phyloP scores from a whole-genome alignment of 2,797 vertebrate species.

The Lateolabrax maculatus region DNA sequence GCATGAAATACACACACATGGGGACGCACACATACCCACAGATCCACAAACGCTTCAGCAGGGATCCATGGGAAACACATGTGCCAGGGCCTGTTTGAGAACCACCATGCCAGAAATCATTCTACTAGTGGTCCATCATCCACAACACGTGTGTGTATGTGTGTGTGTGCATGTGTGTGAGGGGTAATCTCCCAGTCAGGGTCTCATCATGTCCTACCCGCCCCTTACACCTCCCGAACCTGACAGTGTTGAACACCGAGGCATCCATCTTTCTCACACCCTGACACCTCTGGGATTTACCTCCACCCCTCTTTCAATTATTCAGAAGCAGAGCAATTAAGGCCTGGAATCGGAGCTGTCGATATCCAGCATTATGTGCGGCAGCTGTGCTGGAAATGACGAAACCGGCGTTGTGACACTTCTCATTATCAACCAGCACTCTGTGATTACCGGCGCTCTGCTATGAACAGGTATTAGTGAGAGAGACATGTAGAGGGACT shows the following conservation, averaged over 20 bases:
- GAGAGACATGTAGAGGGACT: constrained; percentile 10
- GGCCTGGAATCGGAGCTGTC: constrained; percentile 56
- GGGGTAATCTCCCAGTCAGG: constrained; percentile 35
- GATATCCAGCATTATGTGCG: constrained; percentile 54
- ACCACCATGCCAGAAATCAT: constrained; percentile 55
- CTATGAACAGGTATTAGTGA: constrained; percentile 45
- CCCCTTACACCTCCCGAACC: constrained; percentile 49
- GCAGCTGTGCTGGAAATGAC: constrained; percentile 70
- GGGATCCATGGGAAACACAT: constrained; percentile 43
- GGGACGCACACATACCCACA: background rate
- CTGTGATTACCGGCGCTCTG: constrained; percentile 51
- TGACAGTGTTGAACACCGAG: constrained; percentile 39
- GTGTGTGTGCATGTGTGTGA: background rate
- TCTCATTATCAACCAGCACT: constrained; percentile 66
- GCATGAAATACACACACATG: constrained; percentile 21
- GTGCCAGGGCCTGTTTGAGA: constrained; percentile 28
- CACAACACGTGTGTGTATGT: constrained; percentile 9
- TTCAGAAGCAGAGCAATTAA: constrained; percentile 76
- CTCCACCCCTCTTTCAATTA: constrained; percentile 74
- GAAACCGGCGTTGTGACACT: constrained; percentile 55
- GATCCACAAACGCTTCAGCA: constrained; percentile 27
- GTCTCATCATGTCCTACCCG: constrained; percentile 63
- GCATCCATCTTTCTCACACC: constrained; percentile 71
- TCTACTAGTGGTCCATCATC: constrained; percentile 58
- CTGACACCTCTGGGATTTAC: constrained; percentile 68